phyloP scores from a whole-genome alignment of 2,113 vertebrate species.

The Anser cygnoides region DNA sequence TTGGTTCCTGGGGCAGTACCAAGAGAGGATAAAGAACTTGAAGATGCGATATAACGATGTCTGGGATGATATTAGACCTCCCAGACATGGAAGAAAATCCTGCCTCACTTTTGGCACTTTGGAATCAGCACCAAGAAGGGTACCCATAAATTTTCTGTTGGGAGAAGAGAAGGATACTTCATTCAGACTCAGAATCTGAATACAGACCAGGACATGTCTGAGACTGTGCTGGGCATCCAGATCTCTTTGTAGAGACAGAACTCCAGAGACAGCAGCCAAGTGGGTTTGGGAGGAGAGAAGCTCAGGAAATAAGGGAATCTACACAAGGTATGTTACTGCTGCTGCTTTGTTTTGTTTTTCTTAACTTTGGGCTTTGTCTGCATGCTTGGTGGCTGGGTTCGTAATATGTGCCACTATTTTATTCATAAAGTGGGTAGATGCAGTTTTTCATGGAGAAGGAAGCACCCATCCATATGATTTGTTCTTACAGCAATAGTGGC shows the following conservation, averaged over 20 bases:
- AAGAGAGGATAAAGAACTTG: slow-evolving; percentile 65
- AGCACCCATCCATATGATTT: neutral
- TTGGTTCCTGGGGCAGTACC: slow-evolving; percentile 60
- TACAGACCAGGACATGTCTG: slow-evolving; percentile 72
- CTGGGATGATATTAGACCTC: slow-evolving; percentile 59
- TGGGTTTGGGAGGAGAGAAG: slow-evolving; percentile 74
- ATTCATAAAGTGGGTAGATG: slow-evolving; percentile 22
- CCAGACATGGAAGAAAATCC: slow-evolving; percentile 65
- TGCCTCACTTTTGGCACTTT: slow-evolving; percentile 66
- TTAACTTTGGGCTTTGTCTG: slow-evolving; percentile 70
- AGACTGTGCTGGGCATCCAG: slow-evolving; percentile 71
- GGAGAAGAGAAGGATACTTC: slow-evolving; percentile 68
- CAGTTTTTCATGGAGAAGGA: slow-evolving; percentile 17
- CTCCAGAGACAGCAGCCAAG: slow-evolving; percentile 73
- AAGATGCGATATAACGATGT: slow-evolving; percentile 41
- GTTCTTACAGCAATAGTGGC: neutral
- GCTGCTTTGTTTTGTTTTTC: slow-evolving; percentile 65
- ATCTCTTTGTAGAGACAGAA: slow-evolving; percentile 71
- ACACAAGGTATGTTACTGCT: slow-evolving; percentile 70
- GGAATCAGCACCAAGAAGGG: slow-evolving; percentile 62
- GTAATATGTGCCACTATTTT: slow-evolving; percentile 38
- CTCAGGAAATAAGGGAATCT: slow-evolving; percentile 71
- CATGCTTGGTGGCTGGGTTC: slow-evolving; percentile 71
- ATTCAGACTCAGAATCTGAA: slow-evolving; percentile 70
- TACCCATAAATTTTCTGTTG: slow-evolving; percentile 62